Evolutionary conservation across 2,888 invertebrate genomes (phyloP).

Genomic region (Pyrrhosoma nymphula): DNA sequence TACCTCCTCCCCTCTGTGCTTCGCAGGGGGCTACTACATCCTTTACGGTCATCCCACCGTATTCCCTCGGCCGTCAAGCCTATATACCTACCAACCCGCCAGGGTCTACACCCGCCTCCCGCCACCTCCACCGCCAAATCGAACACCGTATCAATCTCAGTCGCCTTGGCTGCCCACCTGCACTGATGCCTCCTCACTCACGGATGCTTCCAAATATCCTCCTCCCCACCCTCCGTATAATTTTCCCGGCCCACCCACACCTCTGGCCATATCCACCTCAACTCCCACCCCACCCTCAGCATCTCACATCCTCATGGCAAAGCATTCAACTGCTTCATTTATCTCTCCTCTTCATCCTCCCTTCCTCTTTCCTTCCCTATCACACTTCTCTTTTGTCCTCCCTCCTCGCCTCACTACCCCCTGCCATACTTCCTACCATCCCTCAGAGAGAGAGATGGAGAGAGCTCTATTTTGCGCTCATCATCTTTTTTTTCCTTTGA

Average conservation of each 20-base stretch:
- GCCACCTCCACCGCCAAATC: background rate
- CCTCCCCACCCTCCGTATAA: background rate
- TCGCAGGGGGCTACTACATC: background rate
- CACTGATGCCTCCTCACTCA: background rate
- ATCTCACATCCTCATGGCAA: background rate
- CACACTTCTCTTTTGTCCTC: background rate
- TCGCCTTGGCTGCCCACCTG: conserved; percentile 44
- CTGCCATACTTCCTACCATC: background rate
- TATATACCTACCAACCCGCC: no score
- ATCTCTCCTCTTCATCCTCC: background rate
- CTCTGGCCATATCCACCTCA: background rate
- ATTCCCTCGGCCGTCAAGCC: background rate
- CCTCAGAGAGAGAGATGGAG: background rate
- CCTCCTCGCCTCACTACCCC: background rate
- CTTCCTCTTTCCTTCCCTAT: background rate
- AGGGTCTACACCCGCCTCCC: background rate
- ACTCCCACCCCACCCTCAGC: background rate
- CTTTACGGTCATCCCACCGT: conserved; percentile 35
- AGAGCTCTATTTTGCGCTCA: background rate
- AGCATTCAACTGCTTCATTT: conserved; percentile 28
- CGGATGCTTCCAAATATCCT: background rate
- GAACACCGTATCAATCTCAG: conserved; percentile 61
- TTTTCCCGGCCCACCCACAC: background rate
- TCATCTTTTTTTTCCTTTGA: background rate
- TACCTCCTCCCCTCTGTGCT: background rate